Conservation (phyloP, 2,113 vertebrate genomes). For the Poecilia latipinna region DNA sequence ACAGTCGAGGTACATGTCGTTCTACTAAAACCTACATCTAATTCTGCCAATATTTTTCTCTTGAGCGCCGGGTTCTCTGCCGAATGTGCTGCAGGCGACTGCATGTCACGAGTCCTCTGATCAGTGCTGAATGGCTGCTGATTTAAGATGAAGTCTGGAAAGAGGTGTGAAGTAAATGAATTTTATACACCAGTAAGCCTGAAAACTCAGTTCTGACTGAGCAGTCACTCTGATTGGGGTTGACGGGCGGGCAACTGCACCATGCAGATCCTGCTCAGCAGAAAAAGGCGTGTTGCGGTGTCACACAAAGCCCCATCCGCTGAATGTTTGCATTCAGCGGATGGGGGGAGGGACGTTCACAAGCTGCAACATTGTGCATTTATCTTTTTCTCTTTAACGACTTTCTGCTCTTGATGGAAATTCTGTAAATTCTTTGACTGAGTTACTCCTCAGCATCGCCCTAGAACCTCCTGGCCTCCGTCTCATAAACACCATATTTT, state of each 20-base stretch:
- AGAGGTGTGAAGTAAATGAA: slow-evolving; percentile 73
- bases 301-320: slow-evolving; percentile 9
- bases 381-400: neutral
- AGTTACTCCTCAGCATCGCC: slow-evolving; percentile 34
- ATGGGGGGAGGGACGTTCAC: slow-evolving; percentile 19
- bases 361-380: slow-evolving; percentile 10
- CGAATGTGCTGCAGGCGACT: slow-evolving; percentile 42
- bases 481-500: slow-evolving; percentile 64
- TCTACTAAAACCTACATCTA: slow-evolving; percentile 27
- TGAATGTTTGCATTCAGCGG: slow-evolving; percentile 43
- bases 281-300: slow-evolving; percentile 17
- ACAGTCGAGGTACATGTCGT: slow-evolving; percentile 25
- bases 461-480: slow-evolving; percentile 37
- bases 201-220: slow-evolving; percentile 68
- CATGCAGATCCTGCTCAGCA: slow-evolving; percentile 53
- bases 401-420: slow-evolving; percentile 33
- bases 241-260: slow-evolving; percentile 62
- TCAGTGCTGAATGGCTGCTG: slow-evolving; percentile 69
- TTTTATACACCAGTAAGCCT: slow-evolving; percentile 75
- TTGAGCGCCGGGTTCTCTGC: slow-evolving; percentile 26
- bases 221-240: slow-evolving; percentile 64
- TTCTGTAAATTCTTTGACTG: slow-evolving; percentile 30
- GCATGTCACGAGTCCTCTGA: slow-evolving; percentile 45
- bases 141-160: slow-evolving; percentile 70
- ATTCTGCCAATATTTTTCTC: slow-evolving; percentile 28